Conservation (phyloP, 1,140 invertebrate species). For the Drosophila pseudoobscura region DNA sequence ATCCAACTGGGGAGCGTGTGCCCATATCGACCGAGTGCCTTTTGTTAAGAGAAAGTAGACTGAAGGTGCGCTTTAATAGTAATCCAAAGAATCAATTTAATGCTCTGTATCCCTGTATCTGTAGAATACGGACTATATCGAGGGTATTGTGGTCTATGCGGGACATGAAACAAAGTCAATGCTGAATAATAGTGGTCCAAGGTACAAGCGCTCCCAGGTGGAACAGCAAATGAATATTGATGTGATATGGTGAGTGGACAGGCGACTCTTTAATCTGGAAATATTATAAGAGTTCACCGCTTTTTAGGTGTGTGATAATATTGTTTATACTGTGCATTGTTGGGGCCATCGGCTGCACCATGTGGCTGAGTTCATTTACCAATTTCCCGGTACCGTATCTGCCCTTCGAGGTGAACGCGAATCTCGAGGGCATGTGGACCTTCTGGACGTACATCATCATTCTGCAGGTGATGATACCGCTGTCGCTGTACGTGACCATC, state of each 20-base stretch:
- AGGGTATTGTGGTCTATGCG: slow-evolving; percentile 98
- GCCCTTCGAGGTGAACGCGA: slow-evolving; percentile 86
- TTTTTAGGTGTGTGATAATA: slow-evolving; percentile 91
- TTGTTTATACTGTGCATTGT: slow-evolving; percentile 95
- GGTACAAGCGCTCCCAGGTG: slow-evolving; percentile 96
- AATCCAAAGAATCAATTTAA: background rate
- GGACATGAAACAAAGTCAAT: slow-evolving; percentile 99
- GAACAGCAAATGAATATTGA: slow-evolving; percentile 98
- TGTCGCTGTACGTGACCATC: slow-evolving; percentile 98
- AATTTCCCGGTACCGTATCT: slow-evolving; percentile 83
- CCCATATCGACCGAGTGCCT: slow-evolving; percentile 96
- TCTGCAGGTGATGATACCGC: slow-evolving; percentile 98
- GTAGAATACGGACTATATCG: slow-evolving; percentile 89
- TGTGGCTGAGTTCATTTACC: slow-evolving; percentile 90
- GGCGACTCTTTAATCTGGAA: background rate
- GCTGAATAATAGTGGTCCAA: slow-evolving; percentile 97
- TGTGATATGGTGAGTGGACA: slow-evolving; percentile 90
- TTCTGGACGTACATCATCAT: slow-evolving; percentile 98
- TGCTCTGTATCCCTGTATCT: background rate
- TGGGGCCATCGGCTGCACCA: slow-evolving; percentile 94
- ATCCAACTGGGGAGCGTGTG: slow-evolving; percentile 90
- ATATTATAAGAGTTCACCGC: background rate
- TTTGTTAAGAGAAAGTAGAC: slow-evolving; percentile 94
- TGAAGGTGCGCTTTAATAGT: slow-evolving; percentile 90
- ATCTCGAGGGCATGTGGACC: slow-evolving; percentile 92